Conservation (phyloP, 2,888 invertebrate species). For the Drosophila multiciliata region DNA sequence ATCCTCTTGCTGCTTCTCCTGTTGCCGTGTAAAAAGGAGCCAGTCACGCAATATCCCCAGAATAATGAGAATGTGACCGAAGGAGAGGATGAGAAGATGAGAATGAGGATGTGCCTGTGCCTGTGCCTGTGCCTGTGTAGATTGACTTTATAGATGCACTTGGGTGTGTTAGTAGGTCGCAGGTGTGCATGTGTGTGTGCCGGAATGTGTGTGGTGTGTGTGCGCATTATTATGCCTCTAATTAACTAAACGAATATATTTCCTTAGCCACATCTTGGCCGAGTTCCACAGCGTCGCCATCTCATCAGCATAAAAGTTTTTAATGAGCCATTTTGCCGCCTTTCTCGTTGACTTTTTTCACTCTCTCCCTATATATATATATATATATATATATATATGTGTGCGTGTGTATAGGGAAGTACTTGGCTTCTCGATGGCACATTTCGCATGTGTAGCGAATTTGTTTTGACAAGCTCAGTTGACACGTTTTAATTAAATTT, state of each 20-base stretch:
- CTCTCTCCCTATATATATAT: background rate
- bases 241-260: constrained; percentile 69
- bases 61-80: constrained; percentile 33
- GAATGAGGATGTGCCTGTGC: constrained; percentile 6
- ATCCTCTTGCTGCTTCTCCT: constrained; percentile 13
- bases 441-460: constrained; percentile 57
- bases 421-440: constrained; percentile 19
- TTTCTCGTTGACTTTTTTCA: constrained; percentile 38
- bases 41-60: constrained; percentile 28
- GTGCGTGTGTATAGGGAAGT: background rate
- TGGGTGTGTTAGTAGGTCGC: constrained; percentile 51
- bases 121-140: constrained; percentile 24
- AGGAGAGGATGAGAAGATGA: background rate
- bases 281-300: constrained; percentile 54
- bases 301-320: constrained; percentile 77
- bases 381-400: background rate
- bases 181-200: constrained; percentile 32
- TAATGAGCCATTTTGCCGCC: constrained; percentile 74
- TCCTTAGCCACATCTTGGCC: constrained; percentile 62
- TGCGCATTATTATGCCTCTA: constrained; percentile 68
- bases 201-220: constrained; percentile 28
- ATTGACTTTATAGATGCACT: constrained; percentile 32
- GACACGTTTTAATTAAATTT: constrained; percentile 80
- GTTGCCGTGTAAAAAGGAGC: constrained; percentile 11
- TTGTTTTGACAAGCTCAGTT: constrained; percentile 76